phyloP scores from a whole-genome alignment of 2,797 vertebrate species.

The Siniperca scherzeri region DNA sequence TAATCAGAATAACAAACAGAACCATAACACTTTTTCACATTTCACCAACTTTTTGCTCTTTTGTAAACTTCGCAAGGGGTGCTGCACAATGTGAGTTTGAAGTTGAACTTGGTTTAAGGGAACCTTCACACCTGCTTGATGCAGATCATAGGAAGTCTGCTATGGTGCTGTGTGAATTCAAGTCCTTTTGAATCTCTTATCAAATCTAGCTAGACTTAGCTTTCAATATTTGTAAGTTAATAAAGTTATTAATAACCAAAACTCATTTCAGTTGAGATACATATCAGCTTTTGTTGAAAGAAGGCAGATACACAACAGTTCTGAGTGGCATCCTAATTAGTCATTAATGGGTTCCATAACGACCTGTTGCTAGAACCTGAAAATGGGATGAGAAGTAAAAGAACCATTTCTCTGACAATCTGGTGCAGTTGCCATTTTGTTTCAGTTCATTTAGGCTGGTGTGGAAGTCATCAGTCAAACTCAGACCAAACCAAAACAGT shows the following conservation, averaged over 20 bases:
- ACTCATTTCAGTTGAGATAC: neutral
- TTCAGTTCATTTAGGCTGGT: neutral
- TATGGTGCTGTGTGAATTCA: neutral
- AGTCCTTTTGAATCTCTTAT: neutral
- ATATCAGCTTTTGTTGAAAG: neutral
- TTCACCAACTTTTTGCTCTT: conserved; percentile 3
- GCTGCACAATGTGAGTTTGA: neutral
- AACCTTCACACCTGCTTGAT: neutral
- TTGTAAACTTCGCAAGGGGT: neutral
- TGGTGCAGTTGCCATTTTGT: neutral
- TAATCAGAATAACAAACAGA: conserved; percentile 6
- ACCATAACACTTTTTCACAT: neutral
- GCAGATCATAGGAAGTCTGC: neutral
- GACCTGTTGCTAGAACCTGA: neutral
- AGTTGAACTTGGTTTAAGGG: neutral
- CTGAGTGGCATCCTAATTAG: neutral
- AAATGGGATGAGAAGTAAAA: neutral
- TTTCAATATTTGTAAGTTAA: neutral
- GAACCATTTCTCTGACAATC: neutral
- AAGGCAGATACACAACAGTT: neutral
- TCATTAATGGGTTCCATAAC: neutral
- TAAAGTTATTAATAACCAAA: neutral
- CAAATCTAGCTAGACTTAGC: neutral
- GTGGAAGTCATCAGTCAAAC: neutral
- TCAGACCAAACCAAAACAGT: no score